A percentile compares a stretch with the other conserved stretches of the same genome.
These are phyloP conservation scores for Parnassius orleans DNA, from an alignment of 2,888 invertebrate genomes.

Conservation along the genomic window DNA sequence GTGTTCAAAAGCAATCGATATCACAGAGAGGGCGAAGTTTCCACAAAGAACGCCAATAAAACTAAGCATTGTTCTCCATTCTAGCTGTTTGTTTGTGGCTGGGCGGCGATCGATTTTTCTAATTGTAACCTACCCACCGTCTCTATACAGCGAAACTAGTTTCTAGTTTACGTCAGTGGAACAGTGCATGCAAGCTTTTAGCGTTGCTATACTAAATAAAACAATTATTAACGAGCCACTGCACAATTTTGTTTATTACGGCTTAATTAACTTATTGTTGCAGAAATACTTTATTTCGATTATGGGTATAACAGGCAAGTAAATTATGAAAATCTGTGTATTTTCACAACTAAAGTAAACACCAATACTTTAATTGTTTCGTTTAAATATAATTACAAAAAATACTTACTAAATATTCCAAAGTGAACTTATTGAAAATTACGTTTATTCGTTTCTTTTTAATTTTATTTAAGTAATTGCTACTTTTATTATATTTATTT, in stretches of 20 bases:
- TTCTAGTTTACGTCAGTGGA: constrained; percentile 30
- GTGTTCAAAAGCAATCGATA: constrained; percentile 45
- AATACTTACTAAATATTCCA: no score
- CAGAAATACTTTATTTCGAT: no score
- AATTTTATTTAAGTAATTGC: no score
- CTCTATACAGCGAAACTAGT: constrained; percentile 35
- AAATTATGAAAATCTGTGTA: no score
- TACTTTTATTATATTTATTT: no score
- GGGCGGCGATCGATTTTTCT: constrained; percentile 54
- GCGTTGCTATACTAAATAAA: constrained; percentile 24
- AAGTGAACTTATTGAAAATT: no score
- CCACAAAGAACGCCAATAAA: constrained; percentile 60
- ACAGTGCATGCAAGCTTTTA: constrained; percentile 23
- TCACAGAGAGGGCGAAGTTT: constrained; percentile 47
- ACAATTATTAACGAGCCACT: constrained; percentile 14
- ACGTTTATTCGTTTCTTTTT: no score
- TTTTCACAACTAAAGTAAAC: no score
- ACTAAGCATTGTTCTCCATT: constrained; percentile 52
- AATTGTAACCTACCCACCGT: constrained; percentile 42
- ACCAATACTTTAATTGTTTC: no score
- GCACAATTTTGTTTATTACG: constrained; percentile 2
- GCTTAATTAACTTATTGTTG: neutral
- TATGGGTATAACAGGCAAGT: no score
- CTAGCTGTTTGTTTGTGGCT: constrained; percentile 46
- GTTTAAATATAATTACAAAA: no score